Percentiles rank a stretch among this genome's conserved stretches.
Evolutionary conservation across 2,888 invertebrate species (phyloP).

Genomic region (Oligia latruncula): DNA sequence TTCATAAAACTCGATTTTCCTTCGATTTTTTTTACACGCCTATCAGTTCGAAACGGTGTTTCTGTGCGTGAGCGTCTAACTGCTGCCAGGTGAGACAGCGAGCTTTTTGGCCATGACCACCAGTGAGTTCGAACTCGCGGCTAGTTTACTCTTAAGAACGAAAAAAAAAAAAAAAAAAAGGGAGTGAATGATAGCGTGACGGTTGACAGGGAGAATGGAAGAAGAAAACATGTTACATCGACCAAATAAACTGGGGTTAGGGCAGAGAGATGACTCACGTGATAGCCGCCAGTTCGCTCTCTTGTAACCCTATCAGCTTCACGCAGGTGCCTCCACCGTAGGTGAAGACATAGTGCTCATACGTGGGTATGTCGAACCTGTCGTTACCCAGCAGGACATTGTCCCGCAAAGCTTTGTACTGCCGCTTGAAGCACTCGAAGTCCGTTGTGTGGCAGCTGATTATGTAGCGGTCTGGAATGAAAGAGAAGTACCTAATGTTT

Average conservation of each 20-base stretch:
- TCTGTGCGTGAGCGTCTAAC: too few relatives aligned
- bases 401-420: slow-evolving; percentile 75
- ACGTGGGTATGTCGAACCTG: slow-evolving; percentile 65
- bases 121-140: too few relatives aligned
- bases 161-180: too few relatives aligned
- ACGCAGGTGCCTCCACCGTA: slow-evolving; percentile 76
- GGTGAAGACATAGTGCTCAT: slow-evolving; percentile 71
- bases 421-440: slow-evolving; percentile 78
- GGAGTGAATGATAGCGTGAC: neutral
- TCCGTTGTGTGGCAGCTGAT: slow-evolving; percentile 79
- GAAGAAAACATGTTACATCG: neutral
- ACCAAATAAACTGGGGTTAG: neutral
- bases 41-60: too few relatives aligned
- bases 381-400: slow-evolving; percentile 73
- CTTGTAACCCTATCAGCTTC: slow-evolving; percentile 73
- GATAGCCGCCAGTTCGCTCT: slow-evolving; percentile 73
- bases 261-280: slow-evolving; percentile 62
- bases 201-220: neutral
- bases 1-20: too few relatives aligned
- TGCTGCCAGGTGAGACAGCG: too few relatives aligned
- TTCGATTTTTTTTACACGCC: too few relatives aligned
- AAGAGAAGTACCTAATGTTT: neutral
- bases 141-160: too few relatives aligned
- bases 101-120: too few relatives aligned
- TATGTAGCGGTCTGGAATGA: slow-evolving; percentile 72